A percentile compares a stretch with the other conserved stretches of the same genome.
Conservation (phyloP, 2,888 invertebrate species). For the Hyposoter didymator region DNA sequence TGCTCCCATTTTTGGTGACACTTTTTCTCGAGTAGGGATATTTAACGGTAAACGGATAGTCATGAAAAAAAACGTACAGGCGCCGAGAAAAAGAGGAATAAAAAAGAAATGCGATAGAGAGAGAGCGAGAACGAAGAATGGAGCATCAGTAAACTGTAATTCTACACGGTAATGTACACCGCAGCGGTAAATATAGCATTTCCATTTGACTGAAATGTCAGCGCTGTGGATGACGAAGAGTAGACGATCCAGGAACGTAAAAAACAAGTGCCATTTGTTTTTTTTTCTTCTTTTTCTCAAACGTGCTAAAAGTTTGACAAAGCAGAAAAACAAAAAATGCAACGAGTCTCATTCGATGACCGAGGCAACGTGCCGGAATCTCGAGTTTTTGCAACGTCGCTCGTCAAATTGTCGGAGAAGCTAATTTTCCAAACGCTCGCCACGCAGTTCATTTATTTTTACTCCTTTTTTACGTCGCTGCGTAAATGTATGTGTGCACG, state of each 20-base stretch:
- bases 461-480: background rate
- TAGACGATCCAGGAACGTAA: background rate
- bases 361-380: no score
- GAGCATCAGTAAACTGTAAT: conserved; percentile 40
- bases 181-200: conserved; percentile 33
- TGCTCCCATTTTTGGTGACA: background rate
- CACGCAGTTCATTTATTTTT: no score
- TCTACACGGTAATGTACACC: conserved; percentile 46
- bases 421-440: no score
- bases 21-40: conserved; percentile 12
- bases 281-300: background rate
- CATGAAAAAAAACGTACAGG: background rate
- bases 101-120: background rate
- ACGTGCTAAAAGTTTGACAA: background rate
- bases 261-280: background rate
- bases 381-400: no score
- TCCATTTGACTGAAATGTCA: conserved; percentile 44
- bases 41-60: conserved; percentile 8
- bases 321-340: no score
- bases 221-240: conserved; percentile 21
- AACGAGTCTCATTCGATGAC: no score
- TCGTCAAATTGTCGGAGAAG: no score
- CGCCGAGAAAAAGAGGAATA: conserved; percentile 17
- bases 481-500: background rate
- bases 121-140: background rate